Evolutionary conservation across 2,113 vertebrate species (phyloP).

Genomic region (Octodon degus): DNA sequence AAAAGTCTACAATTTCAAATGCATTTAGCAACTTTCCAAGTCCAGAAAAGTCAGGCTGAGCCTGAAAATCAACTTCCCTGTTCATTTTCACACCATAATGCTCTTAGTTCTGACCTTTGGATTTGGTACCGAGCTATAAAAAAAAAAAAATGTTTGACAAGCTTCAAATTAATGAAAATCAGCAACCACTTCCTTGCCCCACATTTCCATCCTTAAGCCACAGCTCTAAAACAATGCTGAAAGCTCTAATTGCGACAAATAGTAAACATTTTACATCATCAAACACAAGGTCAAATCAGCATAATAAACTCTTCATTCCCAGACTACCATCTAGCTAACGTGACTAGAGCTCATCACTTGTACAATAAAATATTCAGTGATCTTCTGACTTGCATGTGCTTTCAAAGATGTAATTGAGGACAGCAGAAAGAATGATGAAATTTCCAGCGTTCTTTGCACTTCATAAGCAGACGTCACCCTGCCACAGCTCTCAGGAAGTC

Average conservation of each 20-base stretch:
- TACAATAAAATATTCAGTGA: background rate
- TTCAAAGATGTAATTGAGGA: background rate
- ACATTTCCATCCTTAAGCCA: constrained; percentile 25
- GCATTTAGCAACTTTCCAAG: background rate
- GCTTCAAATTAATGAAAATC: constrained; percentile 20
- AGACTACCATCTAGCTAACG: background rate
- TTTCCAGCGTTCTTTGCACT: background rate
- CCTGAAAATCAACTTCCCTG: constrained; percentile 28
- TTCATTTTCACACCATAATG: background rate
- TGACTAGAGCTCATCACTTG: background rate
- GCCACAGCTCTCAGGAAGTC: background rate
- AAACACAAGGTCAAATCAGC: background rate
- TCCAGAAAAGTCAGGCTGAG: background rate
- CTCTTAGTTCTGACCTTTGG: background rate
- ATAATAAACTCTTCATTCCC: background rate
- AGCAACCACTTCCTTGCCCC: background rate
- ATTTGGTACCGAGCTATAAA: constrained; percentile 9
- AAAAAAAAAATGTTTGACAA: constrained; percentile 1
- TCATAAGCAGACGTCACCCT: background rate
- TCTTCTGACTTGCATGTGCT: background rate
- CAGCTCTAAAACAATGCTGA: constrained; percentile 25
- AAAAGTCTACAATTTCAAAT: constrained; percentile 48
- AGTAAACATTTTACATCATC: background rate
- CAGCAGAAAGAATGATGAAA: background rate
- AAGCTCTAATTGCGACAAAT: constrained; percentile 29